Conservation (phyloP, 2,888 invertebrate genomes). For the Thereva unica region DNA sequence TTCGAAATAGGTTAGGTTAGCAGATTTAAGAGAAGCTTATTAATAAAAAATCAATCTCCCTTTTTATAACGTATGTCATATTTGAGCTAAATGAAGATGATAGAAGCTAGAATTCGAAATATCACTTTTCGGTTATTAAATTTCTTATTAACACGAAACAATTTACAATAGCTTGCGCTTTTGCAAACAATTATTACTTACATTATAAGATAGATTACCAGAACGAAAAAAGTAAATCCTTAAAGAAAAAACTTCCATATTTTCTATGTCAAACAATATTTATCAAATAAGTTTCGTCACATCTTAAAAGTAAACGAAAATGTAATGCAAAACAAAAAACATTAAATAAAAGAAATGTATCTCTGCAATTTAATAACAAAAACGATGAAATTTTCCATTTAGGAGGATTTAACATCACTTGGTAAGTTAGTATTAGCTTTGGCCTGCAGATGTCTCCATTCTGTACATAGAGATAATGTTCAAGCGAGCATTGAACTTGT, state of each 20-base stretch:
- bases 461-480: slow-evolving; percentile 84
- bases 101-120: too few species aligned
- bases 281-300: too few species aligned
- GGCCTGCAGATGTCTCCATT: slow-evolving; percentile 90
- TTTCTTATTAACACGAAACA: too few species aligned
- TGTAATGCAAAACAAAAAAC: slow-evolving; percentile 23
- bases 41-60: background rate
- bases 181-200: background rate
- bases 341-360: slow-evolving; percentile 65
- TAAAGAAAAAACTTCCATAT: slow-evolving; percentile 16
- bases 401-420: slow-evolving; percentile 87
- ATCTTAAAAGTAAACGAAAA: background rate
- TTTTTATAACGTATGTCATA: background rate
- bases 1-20: too few species aligned
- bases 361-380: slow-evolving; percentile 16
- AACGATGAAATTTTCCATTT: slow-evolving; percentile 37
- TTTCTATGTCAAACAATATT: too few species aligned
- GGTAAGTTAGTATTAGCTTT: slow-evolving; percentile 90
- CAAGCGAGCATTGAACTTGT: slow-evolving; percentile 87
- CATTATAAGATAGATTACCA: background rate
- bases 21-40: too few species aligned
- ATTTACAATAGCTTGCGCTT: too few species aligned
- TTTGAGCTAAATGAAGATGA: too few species aligned
- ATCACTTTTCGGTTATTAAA: too few species aligned
- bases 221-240: background rate